phyloP scores from a whole-genome alignment of 1,140 invertebrate genomes.

The Lasaia peninsularis region DNA sequence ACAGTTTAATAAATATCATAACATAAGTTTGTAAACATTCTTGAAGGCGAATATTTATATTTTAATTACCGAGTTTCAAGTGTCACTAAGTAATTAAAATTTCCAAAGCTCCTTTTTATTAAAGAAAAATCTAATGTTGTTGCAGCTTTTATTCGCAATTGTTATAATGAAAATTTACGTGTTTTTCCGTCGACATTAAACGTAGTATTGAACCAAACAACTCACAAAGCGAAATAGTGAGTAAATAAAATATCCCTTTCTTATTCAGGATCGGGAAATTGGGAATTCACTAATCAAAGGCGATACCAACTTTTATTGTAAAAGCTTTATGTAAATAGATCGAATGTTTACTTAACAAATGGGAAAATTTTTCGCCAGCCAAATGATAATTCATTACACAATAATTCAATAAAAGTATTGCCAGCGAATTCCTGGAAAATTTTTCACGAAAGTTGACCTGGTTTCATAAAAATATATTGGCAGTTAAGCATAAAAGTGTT shows the following conservation, averaged over 20 bases:
- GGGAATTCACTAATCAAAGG: conserved; percentile 10
- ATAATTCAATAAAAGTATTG: conserved; percentile 6
- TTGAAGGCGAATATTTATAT: too few species aligned
- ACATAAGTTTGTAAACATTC: too few species aligned
- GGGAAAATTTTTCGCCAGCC: background rate
- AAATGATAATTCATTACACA: background rate
- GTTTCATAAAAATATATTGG: background rate
- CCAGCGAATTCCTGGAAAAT: background rate
- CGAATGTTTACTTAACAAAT: conserved; percentile 1
- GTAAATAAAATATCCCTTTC: conserved; percentile 4
- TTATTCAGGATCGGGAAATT: conserved; percentile 9
- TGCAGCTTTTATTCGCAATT: too few species aligned
- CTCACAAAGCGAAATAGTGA: background rate
- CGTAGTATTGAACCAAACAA: conserved; percentile 1
- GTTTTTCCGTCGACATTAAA: background rate
- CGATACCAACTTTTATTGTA: conserved; percentile 8
- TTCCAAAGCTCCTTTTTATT: too few species aligned
- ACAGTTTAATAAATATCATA: too few species aligned
- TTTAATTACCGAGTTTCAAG: too few species aligned
- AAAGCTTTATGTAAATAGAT: conserved; percentile 7
- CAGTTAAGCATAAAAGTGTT: background rate
- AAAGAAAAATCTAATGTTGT: too few species aligned
- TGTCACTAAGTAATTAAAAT: too few species aligned
- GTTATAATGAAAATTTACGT: background rate
- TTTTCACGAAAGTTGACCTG: background rate